A percentile compares a stretch with the other conserved stretches of the same genome.
These are phyloP conservation scores for Caloenas nicobarica DNA, from an alignment of 2,113 vertebrate genomes.

Conservation along the genomic window DNA sequence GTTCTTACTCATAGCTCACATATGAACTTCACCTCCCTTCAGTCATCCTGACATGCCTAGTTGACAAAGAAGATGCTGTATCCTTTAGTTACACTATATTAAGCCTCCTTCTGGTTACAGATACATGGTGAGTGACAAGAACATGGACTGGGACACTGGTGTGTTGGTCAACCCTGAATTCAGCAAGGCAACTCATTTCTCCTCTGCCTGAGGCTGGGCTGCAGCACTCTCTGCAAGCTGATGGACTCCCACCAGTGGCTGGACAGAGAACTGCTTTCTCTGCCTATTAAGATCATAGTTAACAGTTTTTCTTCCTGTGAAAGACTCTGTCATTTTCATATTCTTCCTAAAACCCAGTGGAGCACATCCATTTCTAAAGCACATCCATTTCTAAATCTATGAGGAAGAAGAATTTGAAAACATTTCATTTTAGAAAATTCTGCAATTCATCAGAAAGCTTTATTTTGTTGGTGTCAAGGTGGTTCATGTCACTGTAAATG, in stretches of 20 bases:
- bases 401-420: background rate
- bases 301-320: background rate
- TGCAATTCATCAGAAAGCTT: background rate
- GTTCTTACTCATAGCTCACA: background rate
- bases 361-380: background rate
- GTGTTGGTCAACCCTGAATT: background rate
- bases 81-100: background rate
- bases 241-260: background rate
- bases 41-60: accelerated
- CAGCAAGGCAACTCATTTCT: background rate
- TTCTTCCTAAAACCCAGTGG: background rate
- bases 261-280: background rate
- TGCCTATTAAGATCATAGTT: background rate
- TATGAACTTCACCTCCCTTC: background rate
- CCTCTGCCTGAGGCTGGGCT: background rate
- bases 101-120: background rate
- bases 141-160: background rate
- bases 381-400: background rate
- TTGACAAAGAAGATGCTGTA: background rate
- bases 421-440: background rate
- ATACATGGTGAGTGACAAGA: background rate
- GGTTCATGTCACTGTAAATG: background rate
- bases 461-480: background rate
- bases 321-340: background rate
- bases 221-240: background rate